Conservation (phyloP, 2,888 invertebrate genomes). For the Oscheius sp. region DNA sequence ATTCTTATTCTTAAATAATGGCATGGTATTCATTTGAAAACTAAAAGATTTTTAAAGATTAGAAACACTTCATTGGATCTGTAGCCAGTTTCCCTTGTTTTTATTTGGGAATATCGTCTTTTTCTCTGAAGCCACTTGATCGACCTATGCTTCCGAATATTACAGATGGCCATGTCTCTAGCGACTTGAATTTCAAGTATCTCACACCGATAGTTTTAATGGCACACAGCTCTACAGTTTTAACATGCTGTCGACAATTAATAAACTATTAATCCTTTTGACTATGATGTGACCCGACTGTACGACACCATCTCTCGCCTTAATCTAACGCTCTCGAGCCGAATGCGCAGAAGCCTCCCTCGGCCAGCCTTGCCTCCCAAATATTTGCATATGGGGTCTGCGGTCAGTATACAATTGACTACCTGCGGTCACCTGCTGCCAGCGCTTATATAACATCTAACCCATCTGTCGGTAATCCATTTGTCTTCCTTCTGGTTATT, state of each 20-base stretch:
- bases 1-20: too few relatives aligned
- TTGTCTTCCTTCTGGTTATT: not conserved
- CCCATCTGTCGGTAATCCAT: slow-evolving; percentile 14
- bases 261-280: slow-evolving; percentile 9
- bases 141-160: too few relatives aligned
- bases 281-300: slow-evolving; percentile 17
- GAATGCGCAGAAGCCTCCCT: slow-evolving; percentile 31
- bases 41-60: too few relatives aligned
- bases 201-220: too few relatives aligned
- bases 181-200: too few relatives aligned
- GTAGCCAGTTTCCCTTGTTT: too few relatives aligned
- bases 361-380: slow-evolving; percentile 30
- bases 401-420: slow-evolving; percentile 31
- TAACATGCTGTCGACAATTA: not conserved
- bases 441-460: slow-evolving; percentile 28
- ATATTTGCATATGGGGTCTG: slow-evolving; percentile 33
- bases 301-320: slow-evolving; percentile 23
- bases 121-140: too few relatives aligned
- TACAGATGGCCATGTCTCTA: too few relatives aligned
- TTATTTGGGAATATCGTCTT: too few relatives aligned
- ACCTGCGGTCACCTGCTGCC: slow-evolving; percentile 32
- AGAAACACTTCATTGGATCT: too few relatives aligned
- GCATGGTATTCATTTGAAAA: too few relatives aligned
- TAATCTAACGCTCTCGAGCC: slow-evolving; percentile 31
- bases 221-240: too few relatives aligned